Evolutionary conservation across 2,797 vertebrate genomes (phyloP), one percentile per base, ranked within the genome.

Genomic region (Pseudopleuronectes americanus): DNA sequence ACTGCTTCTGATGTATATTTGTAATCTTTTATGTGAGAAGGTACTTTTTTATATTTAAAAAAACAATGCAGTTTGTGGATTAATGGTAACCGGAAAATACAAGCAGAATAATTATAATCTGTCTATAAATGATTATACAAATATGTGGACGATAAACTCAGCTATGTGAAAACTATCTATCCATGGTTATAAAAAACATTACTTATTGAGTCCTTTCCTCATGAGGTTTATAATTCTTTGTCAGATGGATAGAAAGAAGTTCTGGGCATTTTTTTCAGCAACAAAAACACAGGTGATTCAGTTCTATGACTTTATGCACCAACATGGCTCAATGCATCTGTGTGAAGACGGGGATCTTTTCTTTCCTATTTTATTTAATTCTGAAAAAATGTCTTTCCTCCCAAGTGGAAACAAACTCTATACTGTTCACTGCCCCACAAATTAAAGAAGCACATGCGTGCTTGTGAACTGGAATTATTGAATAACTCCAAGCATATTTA

Each of bases 191-290:
- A 57, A 54, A 53, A 53, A 28, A 12, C 2, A 4, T 52, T 33
- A 54, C 28, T 21, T n/a, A 10, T 26, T 22, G 6, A 49, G 8
- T 56, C 19, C 4, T 33, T 57, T 62, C 64, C 49, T 68, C 48
- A 59, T 21, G 14, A 26, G 3, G 6, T 66, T 23, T 71, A 48
- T 48, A 2, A 4, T 69, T 74, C 52, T 61, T 23, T 13, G 13
- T 68, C 28, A 61, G 23, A 1, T n/a, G 0, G 52, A 64, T 63
- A 47, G 36, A 51, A 43, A 66, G 43, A 68, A 48, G 19, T 47
- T 77, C 28, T 57, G 68, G 69, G 77, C 76, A 85, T 80, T 81
- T 67, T 80, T 74, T 55, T 78, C 68, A 65, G 55, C 68, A 71
- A 72, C 24, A 49, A 49, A 71, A 74, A 43, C 49, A 53, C 9